These are phyloP conservation scores for Anguilla pacifica DNA, from an alignment of 2,797 vertebrate genomes.

Conservation along the genomic window DNA sequence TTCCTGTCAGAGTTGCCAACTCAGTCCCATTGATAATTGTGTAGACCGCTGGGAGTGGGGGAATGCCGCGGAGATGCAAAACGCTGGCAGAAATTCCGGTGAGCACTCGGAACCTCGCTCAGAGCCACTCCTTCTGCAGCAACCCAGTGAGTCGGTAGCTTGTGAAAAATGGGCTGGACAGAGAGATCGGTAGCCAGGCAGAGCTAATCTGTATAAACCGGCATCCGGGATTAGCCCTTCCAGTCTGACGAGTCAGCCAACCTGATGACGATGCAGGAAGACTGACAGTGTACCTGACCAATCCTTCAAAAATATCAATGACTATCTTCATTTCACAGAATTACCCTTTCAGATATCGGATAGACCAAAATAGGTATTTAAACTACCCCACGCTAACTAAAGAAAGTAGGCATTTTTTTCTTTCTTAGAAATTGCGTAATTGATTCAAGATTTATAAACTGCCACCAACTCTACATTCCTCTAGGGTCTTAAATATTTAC, in stretches of 20 bases:
- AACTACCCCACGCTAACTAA: not conserved
- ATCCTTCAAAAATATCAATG: conserved; percentile 19
- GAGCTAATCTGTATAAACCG: conserved; percentile 46
- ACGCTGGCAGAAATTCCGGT: not conserved
- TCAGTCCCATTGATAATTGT: conserved; percentile 54
- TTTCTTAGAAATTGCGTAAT: not conserved
- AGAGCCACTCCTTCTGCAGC: conserved; percentile 40
- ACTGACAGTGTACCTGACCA: conserved; percentile 47
- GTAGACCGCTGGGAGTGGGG: conserved; percentile 41
- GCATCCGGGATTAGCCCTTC: conserved; percentile 44
- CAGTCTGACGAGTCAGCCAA: conserved; percentile 42
- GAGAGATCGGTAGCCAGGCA: conserved; percentile 52
- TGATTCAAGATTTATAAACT: conserved; percentile 19
- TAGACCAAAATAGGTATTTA: conserved; percentile 16
- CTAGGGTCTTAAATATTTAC: not conserved
- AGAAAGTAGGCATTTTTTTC: not conserved
- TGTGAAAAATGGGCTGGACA: conserved; percentile 53
- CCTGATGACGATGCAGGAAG: conserved; percentile 30
- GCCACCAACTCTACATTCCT: not conserved
- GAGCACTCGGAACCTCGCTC: not conserved
- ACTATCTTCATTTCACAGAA: conserved; percentile 19
- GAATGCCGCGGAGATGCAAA: conserved; percentile 1
- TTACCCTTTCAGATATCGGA: conserved; percentile 12
- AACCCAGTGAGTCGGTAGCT: conserved; percentile 47
- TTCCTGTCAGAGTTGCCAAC: conserved; percentile 40